These are phyloP conservation scores for Crotalus viridis DNA, from an alignment of 2,113 vertebrate species.

Conservation along the genomic window DNA sequence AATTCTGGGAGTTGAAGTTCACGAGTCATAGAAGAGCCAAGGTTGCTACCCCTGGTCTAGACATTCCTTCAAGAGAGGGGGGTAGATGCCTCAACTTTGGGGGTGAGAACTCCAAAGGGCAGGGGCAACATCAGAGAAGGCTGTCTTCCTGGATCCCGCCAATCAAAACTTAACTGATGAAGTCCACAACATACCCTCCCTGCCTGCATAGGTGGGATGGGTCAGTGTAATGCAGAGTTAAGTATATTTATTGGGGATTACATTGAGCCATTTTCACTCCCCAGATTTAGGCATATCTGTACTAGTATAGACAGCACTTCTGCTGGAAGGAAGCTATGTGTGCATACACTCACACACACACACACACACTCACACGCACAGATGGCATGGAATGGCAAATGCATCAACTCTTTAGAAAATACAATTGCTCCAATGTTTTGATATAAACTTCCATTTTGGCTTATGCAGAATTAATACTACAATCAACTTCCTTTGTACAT, in stretches of 20 bases:
- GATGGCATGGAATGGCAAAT: neutral
- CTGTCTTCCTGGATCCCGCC: neutral
- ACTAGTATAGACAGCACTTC: neutral
- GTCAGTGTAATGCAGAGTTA: neutral
- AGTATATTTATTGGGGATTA: neutral
- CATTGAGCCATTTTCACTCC: neutral
- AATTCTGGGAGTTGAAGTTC: no score
- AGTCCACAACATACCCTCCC: neutral
- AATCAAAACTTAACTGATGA: neutral
- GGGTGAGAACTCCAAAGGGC: neutral
- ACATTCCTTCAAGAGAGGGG: neutral
- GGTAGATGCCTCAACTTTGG: neutral
- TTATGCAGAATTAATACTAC: conserved; percentile 35
- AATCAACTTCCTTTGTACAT: neutral
- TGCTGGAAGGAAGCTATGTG: neutral
- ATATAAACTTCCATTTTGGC: conserved; percentile 23
- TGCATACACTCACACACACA: neutral
- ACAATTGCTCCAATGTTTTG: neutral
- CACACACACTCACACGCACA: neutral
- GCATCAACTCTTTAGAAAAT: neutral
- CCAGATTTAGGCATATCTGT: neutral
- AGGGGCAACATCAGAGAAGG: neutral
- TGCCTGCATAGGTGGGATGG: neutral
- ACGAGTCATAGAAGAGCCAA: no score
- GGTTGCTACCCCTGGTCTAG: no score